Conservation (phyloP, 1,140 invertebrate genomes). For the Planococcus citri region DNA sequence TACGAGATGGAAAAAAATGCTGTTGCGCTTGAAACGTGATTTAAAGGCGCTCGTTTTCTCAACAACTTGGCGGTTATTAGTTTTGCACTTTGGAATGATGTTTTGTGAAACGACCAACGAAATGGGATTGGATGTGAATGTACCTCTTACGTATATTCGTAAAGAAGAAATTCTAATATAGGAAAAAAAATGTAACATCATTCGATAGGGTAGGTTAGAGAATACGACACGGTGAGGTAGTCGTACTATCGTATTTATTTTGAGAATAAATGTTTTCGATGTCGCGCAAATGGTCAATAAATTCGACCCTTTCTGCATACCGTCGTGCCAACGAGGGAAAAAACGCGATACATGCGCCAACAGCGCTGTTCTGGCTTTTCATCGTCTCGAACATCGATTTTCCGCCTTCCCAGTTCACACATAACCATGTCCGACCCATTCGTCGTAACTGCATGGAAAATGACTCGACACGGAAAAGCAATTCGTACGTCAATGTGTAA, state of each 20-base stretch:
- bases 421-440: constrained; percentile 1
- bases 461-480: background rate
- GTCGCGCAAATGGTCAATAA: constrained; percentile 16
- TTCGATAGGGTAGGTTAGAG: background rate
- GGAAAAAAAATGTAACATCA: background rate
- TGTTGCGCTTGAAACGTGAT: background rate
- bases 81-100: background rate
- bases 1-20: background rate
- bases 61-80: background rate
- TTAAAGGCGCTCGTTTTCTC: background rate
- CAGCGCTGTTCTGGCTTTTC: background rate
- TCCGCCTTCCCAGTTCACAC: constrained; percentile 8
- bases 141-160: too few relatives aligned
- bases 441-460: constrained; percentile 9
- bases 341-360: constrained; percentile 17
- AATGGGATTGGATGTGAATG: too few relatives aligned
- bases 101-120: background rate
- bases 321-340: background rate
- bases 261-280: background rate
- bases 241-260: constrained; percentile 13
- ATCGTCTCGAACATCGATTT: constrained; percentile 10
- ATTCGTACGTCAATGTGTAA: background rate
- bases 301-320: constrained; percentile 11
- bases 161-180: background rate
- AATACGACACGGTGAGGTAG: too few relatives aligned